Evolutionary conservation across 1,140 invertebrate species (phyloP), one percentile per base, ranked within the genome.

Genomic region (Chironomus tepperi): DNA sequence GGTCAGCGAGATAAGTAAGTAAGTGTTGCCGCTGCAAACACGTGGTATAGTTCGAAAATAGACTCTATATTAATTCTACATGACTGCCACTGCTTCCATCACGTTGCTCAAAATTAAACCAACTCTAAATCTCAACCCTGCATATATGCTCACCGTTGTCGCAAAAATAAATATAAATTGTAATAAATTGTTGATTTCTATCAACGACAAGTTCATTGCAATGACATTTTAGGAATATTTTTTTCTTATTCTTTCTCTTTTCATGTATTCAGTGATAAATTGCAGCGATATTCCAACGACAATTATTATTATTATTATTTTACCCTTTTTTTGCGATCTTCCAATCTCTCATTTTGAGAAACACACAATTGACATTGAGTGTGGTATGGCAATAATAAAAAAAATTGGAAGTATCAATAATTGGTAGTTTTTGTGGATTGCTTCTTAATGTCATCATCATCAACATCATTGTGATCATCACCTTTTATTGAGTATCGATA

Each of bases 181-280:
- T 47, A 47, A 47, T 47, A 47, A 47, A 47, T 47, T 47, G 43
- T 47, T 47, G 43, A 47, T 47, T 47, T 47, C 43, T 47, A 15
- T 47, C 43, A 47, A 47, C 43, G 43, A 47, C 43, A 47, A 47
- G 43, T 47, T 47, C 43, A 47, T 47, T 47, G 43, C 43, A 47
- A 47, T 47, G 43, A 47, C 43, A 47, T 47, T 47, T 47, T 47
- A 47, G 43, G 15, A 15, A 47, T 15, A 47, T 47, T 10, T 47
- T 47, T 47, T 3, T 15, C n/a, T n/a, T n/a, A n/a, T n/a, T n/a
- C n/a, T 47, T 8, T 47, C 2, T 47, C 43, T 10, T 8, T 47
- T 47, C 5, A 2, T 34, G 1, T 34, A 34, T 34, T 47, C 43
- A 10, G 43, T 47, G 43, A 47, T 47, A 47, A 47, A 47, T 47